Evolutionary conservation across 2,113 vertebrate genomes (phyloP), one percentile per base, ranked within the genome.

Genomic region (Rhipidura dahli): DNA sequence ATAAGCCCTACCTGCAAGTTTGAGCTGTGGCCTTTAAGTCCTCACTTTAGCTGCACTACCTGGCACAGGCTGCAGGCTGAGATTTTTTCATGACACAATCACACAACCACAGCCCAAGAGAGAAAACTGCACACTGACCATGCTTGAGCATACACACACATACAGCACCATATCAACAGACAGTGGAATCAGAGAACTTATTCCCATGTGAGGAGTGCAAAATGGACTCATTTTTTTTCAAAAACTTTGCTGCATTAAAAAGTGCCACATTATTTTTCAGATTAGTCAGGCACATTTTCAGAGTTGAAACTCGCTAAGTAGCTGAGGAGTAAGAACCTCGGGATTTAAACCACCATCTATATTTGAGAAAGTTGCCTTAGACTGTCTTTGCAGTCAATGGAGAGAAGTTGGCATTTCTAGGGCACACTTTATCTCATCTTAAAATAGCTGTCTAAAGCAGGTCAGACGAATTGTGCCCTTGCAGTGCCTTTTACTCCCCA

Each of bases 381-480:
- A 59, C 39, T 83, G 45, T 13, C n/a, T 90, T 87, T 83, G 57
- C 26, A 69, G 57, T 72, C 53, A 79, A 30, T 51, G 53, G 70
- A 87, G 33, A 83, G 53, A 90, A 71, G 53, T 11, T 90, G 82
- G 63, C 79, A 61, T 88, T 94, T 93, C 85, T 85, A 75, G 78
- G 50, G 69, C 69, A 90, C n/a, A 57, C 51, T 91, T 87, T 90
- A 82, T 83, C 65, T 95, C 54, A 69, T 92, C 82, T 72, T 72
- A 93, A 94, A 95, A 94, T 88, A 94, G 70, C 65, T 66, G 57
- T 80, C 85, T 83, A 57, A 90, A 93, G 54, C 63, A 83, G 83
- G 59, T 86, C 85, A 90, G 85, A 77, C 0, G 0, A 92, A 89
- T 45, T 65, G 71, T 80, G 79, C 85, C 61, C 61, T 93, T 93